These are phyloP conservation scores for Meandrina meandrites DNA, from an alignment of 92 coral and sea anemone genomes.

Conservation along the genomic window DNA sequence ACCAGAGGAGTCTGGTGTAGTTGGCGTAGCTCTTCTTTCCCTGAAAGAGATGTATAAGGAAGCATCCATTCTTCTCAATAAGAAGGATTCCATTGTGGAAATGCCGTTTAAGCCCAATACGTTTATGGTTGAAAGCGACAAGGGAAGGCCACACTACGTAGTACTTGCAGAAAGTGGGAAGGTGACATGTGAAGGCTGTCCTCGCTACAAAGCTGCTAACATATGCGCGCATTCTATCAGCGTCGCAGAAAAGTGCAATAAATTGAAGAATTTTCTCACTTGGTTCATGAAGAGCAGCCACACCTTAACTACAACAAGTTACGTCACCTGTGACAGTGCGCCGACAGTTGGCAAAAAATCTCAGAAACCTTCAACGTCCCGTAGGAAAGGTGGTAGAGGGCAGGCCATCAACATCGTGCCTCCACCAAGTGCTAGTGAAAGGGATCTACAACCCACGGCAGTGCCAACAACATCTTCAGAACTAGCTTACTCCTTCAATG, in stretches of 20 bases:
- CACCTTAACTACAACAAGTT: constrained; percentile 20
- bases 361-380: constrained; percentile 32
- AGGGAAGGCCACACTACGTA: constrained; percentile 35
- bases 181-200: constrained; percentile 40
- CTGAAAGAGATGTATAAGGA: constrained; percentile 34
- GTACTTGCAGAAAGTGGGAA: constrained; percentile 26
- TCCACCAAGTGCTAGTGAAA: neutral
- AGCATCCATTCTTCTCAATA: constrained; percentile 22
- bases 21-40: constrained; percentile 53
- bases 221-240: constrained; percentile 36
- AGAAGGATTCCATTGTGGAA: constrained; percentile 19
- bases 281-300: constrained; percentile 47
- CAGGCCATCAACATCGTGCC: constrained; percentile 10
- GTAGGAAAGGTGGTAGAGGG: constrained; percentile 37
- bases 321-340: constrained; percentile 46
- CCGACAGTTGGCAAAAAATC: constrained; percentile 33
- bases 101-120: constrained; percentile 20
- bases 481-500: neutral
- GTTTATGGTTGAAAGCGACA: constrained; percentile 43
- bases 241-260: constrained; percentile 28
- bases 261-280: constrained; percentile 11
- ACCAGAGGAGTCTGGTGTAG: constrained; percentile 53
- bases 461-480: neutral
- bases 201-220: neutral
- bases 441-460: neutral